Conservation (phyloP, 2,797 vertebrate genomes). For the Argya squamiceps region DNA sequence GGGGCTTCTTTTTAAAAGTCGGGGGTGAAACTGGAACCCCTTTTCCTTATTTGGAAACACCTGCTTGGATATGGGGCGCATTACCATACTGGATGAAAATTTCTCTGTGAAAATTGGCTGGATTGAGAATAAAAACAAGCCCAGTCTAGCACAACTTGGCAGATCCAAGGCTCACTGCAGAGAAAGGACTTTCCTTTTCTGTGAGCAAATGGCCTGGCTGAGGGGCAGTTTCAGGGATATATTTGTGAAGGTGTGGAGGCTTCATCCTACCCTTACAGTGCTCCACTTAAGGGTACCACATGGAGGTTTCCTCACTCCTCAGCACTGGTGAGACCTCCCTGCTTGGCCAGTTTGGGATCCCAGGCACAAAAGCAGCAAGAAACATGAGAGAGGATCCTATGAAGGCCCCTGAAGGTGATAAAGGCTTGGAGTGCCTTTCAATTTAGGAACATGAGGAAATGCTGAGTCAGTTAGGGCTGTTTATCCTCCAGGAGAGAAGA, state of each 20-base stretch:
- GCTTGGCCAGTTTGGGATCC: not conserved
- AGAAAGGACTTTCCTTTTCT: not conserved
- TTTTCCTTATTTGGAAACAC: too few species aligned
- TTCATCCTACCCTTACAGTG: not conserved
- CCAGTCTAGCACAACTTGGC: not conserved
- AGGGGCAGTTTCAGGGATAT: not conserved
- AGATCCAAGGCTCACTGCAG: not conserved
- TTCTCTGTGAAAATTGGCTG: not conserved
- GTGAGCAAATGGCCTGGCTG: not conserved
- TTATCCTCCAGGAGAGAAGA: not conserved
- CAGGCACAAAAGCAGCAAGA: not conserved
- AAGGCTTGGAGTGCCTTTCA: not conserved
- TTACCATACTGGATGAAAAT: not conserved
- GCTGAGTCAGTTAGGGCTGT: accelerated
- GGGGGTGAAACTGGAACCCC: too few species aligned
- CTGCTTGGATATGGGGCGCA: too few species aligned
- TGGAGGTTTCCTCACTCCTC: not conserved
- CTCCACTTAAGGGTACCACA: accelerated
- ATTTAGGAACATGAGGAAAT: not conserved
- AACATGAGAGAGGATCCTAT: too few species aligned
- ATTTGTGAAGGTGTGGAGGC: not conserved
- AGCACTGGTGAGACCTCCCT: not conserved
- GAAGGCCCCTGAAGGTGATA: not conserved
- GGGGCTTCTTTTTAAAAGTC: too few species aligned
- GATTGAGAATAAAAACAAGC: not conserved